Evolutionary conservation across 2,113 vertebrate species (phyloP), one percentile per base, ranked within the genome.

Genomic region (Ovis aries): DNA sequence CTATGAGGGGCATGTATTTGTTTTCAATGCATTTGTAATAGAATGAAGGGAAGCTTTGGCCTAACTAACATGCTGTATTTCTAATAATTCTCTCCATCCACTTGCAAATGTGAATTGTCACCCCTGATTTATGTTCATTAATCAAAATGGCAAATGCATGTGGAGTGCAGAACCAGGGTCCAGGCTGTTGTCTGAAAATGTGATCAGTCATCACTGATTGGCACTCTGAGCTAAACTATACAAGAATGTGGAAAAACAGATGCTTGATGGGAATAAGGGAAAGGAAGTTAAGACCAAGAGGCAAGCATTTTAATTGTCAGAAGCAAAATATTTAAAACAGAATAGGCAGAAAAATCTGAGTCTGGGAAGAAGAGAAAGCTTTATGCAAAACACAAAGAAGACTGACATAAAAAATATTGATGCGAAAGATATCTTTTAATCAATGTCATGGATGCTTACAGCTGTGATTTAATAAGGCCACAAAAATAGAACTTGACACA

Each of bases 151-250:
- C 94, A 98, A 98, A 98, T 40, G 88, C 87, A 97, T 55, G 94
- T 97, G 96, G 95, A 98, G 59, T 77, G 84, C 57, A 96, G 91
- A 98, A 86, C 55, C 97, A 88, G 74, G 89, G 98, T 98, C 77
- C 80, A 97, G 89, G 87, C 91, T 96, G 60, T 64, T 94, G 84
- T 95, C 62, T 96, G 64, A 88, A 97, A 96, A 93, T 23, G 43
- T 94, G 97, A 99, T 98, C 94, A 97, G 95, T 98, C 98, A 97
- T 77, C 92, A 36, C 53, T 96, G 97, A 98, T 7, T 97, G 96
- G 97, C 93, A 97, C 96, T 97, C 60, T 12, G 43, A 98, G 93
- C 98, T 98, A 97, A 98, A 98, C n/a, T 93, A 96, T 80, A 94
- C 21, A 85, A 98, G 93, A 97, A 97, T 60, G 53, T 80, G 43